Conservation (phyloP, 2,797 vertebrate genomes). For the Enteromius treurensis region DNA sequence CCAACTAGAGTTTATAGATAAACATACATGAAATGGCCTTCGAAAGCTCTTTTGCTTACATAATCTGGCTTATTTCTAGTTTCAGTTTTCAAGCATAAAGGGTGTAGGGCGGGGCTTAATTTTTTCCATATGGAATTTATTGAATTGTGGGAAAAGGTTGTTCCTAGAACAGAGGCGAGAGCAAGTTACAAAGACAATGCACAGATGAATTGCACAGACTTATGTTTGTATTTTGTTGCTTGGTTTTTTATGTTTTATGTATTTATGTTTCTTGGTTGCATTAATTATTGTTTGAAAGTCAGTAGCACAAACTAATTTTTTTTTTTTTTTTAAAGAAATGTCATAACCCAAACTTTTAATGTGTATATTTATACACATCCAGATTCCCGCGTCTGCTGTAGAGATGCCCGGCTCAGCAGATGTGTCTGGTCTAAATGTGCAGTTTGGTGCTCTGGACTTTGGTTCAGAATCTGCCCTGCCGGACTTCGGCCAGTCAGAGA, state of each 20-base stretch:
- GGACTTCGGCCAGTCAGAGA: conserved; percentile 85
- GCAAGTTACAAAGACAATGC: not conserved
- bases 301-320: not conserved
- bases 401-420: conserved; percentile 96
- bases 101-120: not conserved
- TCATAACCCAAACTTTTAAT: not conserved
- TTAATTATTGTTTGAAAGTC: not conserved
- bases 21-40: not conserved
- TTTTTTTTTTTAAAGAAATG: not conserved
- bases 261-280: not conserved
- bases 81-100: not conserved
- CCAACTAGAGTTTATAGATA: not conserved
- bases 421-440: conserved; percentile 90
- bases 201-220: not conserved
- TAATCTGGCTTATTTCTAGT: not conserved
- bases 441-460: conserved; percentile 95
- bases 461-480: conserved; percentile 88
- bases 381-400: conserved; percentile 94
- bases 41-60: not conserved
- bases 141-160: not conserved
- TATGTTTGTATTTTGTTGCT: not conserved
- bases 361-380: conserved; percentile 26
- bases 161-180: not conserved
- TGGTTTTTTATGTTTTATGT: too few relatives aligned
- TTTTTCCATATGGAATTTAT: not conserved